Evolutionary conservation across 2,113 vertebrate species (phyloP), one percentile per base, ranked within the genome.

Genomic region (Bubo bubo): DNA sequence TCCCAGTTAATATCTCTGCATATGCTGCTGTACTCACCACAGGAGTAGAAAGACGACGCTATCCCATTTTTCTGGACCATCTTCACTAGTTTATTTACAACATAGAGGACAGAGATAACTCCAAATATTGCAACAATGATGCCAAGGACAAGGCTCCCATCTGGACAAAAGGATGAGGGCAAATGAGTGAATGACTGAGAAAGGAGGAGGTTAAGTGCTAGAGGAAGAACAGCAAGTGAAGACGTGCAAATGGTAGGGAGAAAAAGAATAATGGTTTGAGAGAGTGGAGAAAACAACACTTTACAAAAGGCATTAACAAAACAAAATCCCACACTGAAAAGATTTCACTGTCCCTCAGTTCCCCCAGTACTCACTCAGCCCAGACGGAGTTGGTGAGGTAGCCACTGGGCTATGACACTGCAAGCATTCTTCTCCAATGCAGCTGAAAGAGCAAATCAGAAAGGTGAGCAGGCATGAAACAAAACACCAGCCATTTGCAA

Each of bases 401-500:
- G 56, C 16, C 17, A 92, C 59, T 72, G 75, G 20, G 35, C 86
- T 91, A 55, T 70, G 93, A 43, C 70, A 86, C 30, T 22, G 23
- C 73, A 95, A 34, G 45, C 97, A 98, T 24, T 96, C 95, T 63
- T 95, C 93, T 58, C 52, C 83, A 63, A 3, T 43, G 64, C 97
- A 98, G 37, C 97, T 98, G 86, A 59, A 96, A 84, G n/a, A 89
- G 19, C 2, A 4, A 68, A 80, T 67, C 47, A 82, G 73, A 87
- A 34, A 84, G 15, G 28, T 81, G 26, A 82, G 76, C 5, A 3
- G 34, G 53, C 5, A 3, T 41, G 14, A 71, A 74, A 39, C 17
- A 9, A 63, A 68, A 86, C 55, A 50, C 6, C 5, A 76, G 49
- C 27, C 66, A 62, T 68, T 26, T 90, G 35, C 8, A 13, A n/a